These are phyloP conservation scores for Rafetus swinhoei DNA, from an alignment of 2,113 vertebrate species.

Conservation along the genomic window DNA sequence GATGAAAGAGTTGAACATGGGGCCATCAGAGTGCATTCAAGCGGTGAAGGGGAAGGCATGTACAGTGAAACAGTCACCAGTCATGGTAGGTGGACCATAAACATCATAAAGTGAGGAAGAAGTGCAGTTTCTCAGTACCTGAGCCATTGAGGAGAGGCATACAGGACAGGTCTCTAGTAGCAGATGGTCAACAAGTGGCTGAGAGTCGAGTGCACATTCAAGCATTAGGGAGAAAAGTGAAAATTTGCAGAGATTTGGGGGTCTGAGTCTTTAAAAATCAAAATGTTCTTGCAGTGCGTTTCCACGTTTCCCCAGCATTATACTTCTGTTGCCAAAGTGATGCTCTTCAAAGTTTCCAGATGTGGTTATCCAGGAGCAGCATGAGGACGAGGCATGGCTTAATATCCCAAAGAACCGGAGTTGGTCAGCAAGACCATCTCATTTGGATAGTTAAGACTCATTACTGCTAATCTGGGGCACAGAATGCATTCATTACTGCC, in stretches of 20 bases:
- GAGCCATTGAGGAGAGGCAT: not conserved
- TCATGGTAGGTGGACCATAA: not conserved
- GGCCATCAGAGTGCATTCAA: not conserved
- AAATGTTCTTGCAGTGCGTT: not conserved
- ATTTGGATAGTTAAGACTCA: not conserved
- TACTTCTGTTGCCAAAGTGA: not conserved
- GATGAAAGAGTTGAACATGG: not conserved
- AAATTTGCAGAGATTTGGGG: not conserved
- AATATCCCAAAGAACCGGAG: not conserved
- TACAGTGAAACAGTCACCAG: not conserved
- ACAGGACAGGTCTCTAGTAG: rapidly evolving
- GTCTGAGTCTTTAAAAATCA: not conserved
- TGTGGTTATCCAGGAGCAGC: not conserved
- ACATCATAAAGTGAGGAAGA: not conserved
- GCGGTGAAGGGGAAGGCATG: not conserved
- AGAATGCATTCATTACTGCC: not conserved
- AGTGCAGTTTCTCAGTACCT: not conserved
- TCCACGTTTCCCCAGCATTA: not conserved
- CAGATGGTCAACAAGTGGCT: not conserved
- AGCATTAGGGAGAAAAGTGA: not conserved
- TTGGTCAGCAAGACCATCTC: not conserved
- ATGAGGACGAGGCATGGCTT: not conserved
- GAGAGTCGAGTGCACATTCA: not conserved
- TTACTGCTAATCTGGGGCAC: not conserved
- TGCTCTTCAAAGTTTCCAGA: no score